Conservation (phyloP, 64 coral and sea anemone species). For the Montipora efflorescens region DNA sequence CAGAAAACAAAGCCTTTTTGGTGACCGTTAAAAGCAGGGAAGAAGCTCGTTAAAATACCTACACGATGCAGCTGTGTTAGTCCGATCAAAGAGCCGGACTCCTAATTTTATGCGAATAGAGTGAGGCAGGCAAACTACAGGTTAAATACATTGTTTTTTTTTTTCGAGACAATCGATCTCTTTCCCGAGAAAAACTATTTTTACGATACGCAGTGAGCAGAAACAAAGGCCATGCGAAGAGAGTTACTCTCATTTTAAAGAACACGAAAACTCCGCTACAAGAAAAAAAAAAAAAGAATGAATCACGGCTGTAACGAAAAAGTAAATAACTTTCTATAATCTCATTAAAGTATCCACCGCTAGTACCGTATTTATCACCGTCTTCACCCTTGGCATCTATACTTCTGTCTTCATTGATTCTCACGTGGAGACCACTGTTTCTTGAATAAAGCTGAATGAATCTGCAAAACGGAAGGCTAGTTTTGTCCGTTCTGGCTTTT, state of each 20-base stretch:
- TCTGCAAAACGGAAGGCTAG: slow-evolving; percentile 78
- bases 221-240: background rate
- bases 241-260: background rate
- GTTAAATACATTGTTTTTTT: background rate
- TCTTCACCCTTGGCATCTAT: slow-evolving; percentile 87
- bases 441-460: slow-evolving; percentile 92
- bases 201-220: background rate
- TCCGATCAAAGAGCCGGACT: background rate
- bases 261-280: background rate
- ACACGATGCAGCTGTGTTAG: background rate
- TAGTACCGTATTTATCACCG: slow-evolving; percentile 90
- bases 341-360: slow-evolving; percentile 18
- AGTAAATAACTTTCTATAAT: slow-evolving; percentile 2
- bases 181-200: background rate
- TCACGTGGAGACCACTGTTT: slow-evolving; percentile 82
- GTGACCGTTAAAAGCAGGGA: background rate
- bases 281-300: background rate
- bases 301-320: background rate
- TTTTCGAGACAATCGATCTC: background rate
- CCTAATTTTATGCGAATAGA: background rate
- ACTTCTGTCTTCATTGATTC: slow-evolving; percentile 75
- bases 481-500: slow-evolving; percentile 40
- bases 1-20: background rate
- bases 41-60: slow-evolving; percentile 11
- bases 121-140: background rate